Conservation (phyloP, 2,797 vertebrate genomes). For the Chiloscyllium punctatum region DNA sequence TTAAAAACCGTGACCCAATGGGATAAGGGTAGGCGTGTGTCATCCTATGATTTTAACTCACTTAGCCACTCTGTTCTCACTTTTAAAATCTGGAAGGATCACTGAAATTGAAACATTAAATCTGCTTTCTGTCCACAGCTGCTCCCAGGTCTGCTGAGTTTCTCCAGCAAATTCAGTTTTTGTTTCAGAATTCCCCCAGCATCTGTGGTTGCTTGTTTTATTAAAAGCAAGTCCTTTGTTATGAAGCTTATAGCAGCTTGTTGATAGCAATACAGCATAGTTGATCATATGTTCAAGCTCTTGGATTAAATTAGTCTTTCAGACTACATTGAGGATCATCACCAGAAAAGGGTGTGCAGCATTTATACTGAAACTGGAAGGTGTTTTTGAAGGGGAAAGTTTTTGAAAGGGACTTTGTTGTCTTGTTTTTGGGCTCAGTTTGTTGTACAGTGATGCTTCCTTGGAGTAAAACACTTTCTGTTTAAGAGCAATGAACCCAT, state of each 20-base stretch:
- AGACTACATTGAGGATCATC: not conserved
- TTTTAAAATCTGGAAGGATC: too few species aligned
- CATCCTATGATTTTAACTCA: too few species aligned
- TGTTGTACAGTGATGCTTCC: not conserved
- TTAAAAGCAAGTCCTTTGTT: not conserved
- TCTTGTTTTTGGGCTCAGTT: not conserved
- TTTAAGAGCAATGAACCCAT: conserved; percentile 21
- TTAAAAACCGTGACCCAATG: not conserved
- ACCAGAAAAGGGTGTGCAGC: not conserved
- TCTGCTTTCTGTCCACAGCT: too few species aligned
- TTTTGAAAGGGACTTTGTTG: too few species aligned
- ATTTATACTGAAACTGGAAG: not conserved
- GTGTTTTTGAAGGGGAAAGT: not conserved
- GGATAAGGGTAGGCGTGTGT: not conserved
- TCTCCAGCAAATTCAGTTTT: too few species aligned
- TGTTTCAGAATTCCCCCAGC: too few species aligned
- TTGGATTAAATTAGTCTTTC: not conserved
- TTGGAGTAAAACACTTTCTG: not conserved
- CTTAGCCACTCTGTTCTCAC: too few species aligned
- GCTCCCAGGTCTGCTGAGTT: too few species aligned
- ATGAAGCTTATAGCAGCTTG: not conserved
- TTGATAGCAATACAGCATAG: not conserved
- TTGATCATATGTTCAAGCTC: too few species aligned
- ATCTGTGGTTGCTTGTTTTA: too few species aligned
- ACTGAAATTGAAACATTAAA: too few species aligned